A percentile compares a stretch with the other conserved stretches of the same genome.
These are phyloP conservation scores for Cynaeus angustus DNA, from an alignment of 2,888 invertebrate species.

Conservation along the genomic window DNA sequence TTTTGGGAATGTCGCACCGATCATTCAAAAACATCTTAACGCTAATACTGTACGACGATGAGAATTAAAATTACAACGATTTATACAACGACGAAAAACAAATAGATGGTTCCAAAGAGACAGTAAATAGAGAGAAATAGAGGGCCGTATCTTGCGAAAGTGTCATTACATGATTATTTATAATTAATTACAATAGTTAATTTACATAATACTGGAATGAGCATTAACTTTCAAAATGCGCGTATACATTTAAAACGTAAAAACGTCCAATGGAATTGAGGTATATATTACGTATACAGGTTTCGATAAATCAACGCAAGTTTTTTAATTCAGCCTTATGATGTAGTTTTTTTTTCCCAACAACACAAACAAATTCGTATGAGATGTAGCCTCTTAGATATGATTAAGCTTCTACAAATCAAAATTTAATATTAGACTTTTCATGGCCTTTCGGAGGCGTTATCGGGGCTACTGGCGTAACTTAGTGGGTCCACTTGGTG, in stretches of 20 bases:
- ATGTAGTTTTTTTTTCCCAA: conserved; percentile 10
- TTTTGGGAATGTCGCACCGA: conserved; percentile 22
- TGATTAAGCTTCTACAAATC: conserved; percentile 1
- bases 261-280: conserved; percentile 68
- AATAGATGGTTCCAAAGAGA: conserved; percentile 27
- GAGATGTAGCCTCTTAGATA: neutral
- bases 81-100: conserved; percentile 39
- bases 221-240: conserved; percentile 64
- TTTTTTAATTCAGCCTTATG: conserved; percentile 47
- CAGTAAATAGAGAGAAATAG: conserved; percentile 27
- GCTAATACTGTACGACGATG: conserved; percentile 57
- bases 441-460: conserved; percentile 58
- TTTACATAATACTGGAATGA: conserved; percentile 70
- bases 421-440: neutral
- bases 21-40: conserved; percentile 43
- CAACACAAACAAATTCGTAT: conserved; percentile 4
- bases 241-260: conserved; percentile 65
- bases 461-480: conserved; percentile 46
- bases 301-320: conserved; percentile 59
- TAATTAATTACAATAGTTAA: conserved; percentile 37
- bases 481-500: conserved; percentile 60
- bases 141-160: conserved; percentile 16
- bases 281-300: conserved; percentile 80
- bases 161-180: conserved; percentile 28
- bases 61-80: conserved; percentile 44